These are phyloP conservation scores for Intellagama lesueurii DNA, from an alignment of 2,797 vertebrate genomes.

Conservation along the genomic window DNA sequence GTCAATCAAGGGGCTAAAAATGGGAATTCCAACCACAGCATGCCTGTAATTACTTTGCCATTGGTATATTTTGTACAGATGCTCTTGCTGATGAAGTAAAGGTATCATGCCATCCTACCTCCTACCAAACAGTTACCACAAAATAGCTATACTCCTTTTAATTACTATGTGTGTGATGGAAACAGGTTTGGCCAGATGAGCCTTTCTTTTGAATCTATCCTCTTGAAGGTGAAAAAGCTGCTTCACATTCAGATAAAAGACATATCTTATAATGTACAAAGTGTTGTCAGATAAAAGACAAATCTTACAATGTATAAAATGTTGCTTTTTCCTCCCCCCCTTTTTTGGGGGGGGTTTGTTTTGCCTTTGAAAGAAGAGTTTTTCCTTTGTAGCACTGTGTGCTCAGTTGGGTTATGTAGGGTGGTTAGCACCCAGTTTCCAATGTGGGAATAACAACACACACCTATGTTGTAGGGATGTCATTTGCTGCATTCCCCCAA, in stretches of 20 bases:
- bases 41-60: background rate
- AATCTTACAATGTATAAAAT: background rate
- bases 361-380: no score
- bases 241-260: fast-evolving
- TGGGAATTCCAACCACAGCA: conserved; percentile 3
- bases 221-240: background rate
- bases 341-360: no score
- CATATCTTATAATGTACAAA: background rate
- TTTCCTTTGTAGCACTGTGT: no score
- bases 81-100: background rate
- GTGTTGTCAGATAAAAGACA: background rate
- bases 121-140: background rate
- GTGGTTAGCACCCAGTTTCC: no score
- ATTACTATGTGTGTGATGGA: background rate
- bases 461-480: background rate
- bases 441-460: background rate
- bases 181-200: background rate
- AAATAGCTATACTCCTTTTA: background rate
- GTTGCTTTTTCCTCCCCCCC: no score
- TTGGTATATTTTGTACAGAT: background rate
- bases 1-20: background rate
- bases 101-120: background rate
- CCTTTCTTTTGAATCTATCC: conserved; percentile 13
- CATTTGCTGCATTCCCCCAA: background rate
- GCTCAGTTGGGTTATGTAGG: background rate